A percentile compares a stretch with the other conserved stretches of the same genome.
Evolutionary conservation across 35 echinoderm and acorn worm species (phyloP).

Genomic region (Patiria miniata): DNA sequence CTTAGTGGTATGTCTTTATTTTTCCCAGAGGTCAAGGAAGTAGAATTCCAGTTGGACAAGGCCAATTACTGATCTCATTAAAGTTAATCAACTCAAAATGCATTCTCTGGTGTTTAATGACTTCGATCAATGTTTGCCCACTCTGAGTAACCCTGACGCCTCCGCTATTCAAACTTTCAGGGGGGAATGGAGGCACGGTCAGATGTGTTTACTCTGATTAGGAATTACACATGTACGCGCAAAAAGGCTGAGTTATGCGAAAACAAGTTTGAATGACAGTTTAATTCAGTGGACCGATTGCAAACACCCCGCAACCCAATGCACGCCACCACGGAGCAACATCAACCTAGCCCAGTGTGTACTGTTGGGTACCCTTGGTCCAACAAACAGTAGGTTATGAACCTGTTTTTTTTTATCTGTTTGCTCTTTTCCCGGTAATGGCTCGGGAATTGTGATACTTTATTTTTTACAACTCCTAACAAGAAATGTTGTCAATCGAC

Average conservation of each 20-base stretch:
- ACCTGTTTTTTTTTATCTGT: neutral
- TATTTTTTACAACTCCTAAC: too few relatives aligned
- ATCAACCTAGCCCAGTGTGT: too few relatives aligned
- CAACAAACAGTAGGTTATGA: conserved; percentile 2
- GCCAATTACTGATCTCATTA: conserved; percentile 6
- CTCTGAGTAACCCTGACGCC: conserved; percentile 2
- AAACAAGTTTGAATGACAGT: conserved; percentile 21
- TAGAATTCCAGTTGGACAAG: neutral
- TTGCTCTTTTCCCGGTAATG: conserved; percentile 12
- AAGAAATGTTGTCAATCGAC: conserved; percentile 5
- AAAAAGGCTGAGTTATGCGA: neutral
- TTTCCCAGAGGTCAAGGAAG: neutral
- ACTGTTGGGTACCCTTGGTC: neutral
- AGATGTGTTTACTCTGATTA: neutral
- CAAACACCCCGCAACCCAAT: too few relatives aligned
- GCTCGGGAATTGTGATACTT: neutral
- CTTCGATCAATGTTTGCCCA: neutral
- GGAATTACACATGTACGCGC: conserved; percentile 15
- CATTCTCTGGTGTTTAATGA: neutral
- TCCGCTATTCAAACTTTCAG: neutral
- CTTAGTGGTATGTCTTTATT: neutral
- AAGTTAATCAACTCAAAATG: neutral
- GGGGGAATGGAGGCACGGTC: neutral
- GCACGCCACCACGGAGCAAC: too few relatives aligned
- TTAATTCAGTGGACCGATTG: too few relatives aligned